Base-by-base conservation (phyloP, 2,113 vertebrate genomes). In the Mirounga angustirostris region DNA sequence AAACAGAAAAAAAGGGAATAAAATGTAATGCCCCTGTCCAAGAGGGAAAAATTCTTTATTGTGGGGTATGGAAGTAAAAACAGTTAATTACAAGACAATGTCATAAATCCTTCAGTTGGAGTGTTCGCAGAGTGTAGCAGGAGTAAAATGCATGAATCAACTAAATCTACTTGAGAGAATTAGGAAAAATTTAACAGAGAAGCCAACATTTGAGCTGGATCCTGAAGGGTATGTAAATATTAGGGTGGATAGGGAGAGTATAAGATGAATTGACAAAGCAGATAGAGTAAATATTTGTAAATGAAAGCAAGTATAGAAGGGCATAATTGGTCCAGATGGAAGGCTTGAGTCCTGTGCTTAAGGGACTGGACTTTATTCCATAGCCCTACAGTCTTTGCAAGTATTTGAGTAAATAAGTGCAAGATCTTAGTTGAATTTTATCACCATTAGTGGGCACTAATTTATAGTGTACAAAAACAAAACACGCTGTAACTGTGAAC, bases 241-340 rank as follows among this genome's bases (percentile, higher is more conserved):
- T 52, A 84, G 40, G 79, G 65, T 89, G 28, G 81, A 74, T 59
- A 28, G 14, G 71, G 36, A 92, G 26, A 74, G 1, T 40, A 22
- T 67, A 61, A 89, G 50, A 86, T 83, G 59, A 89, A 83, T 63
- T 80, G 54, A 52, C 33, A 87, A 83, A 89, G n/a, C 50, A 78
- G 83, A 28, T 87, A 56, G 91, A 83, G 83, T 94, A 96, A 94
- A 76, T 94, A 95, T 97, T 89, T 88, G 76, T 84, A 81, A 94
- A 88, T 65, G 63, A 69, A 88, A 63, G 22, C 76, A 19, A n/a
- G 22, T 56, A 88, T 36, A 84, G 21, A 81, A 80, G 52, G 13
- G 15, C 33, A 11, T 58, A 36, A 56, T 87, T 74, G 86, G 30
- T 63, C 56, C 56, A 16, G 10, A 36, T 63, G 2, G 83, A 63